These are phyloP conservation scores for Ennomos quercinarius DNA, from an alignment of 2,888 invertebrate genomes.

Conservation along the genomic window DNA sequence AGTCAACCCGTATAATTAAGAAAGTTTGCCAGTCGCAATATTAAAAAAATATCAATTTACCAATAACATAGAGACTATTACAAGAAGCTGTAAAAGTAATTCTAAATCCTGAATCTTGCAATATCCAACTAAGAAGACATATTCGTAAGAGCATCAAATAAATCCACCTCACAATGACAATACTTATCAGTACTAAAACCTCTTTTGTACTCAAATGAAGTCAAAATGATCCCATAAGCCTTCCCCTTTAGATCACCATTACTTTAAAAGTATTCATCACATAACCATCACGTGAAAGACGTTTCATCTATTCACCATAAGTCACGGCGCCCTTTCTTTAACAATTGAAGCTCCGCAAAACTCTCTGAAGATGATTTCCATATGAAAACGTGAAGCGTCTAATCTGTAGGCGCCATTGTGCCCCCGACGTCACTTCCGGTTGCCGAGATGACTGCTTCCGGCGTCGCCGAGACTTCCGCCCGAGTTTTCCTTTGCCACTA, in stretches of 20 bases:
- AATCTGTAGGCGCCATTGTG: slow-evolving; percentile 58
- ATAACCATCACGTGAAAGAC: slow-evolving; percentile 20
- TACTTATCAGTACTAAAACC: slow-evolving; percentile 13
- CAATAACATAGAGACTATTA: not conserved
- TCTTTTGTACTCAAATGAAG: slow-evolving; percentile 29
- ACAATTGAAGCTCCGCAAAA: slow-evolving; percentile 35
- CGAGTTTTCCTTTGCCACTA: slow-evolving; percentile 42
- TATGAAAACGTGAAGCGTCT: slow-evolving; percentile 41
- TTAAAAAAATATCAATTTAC: too few species aligned
- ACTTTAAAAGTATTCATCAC: slow-evolving; percentile 29
- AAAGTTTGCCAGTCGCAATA: too few species aligned
- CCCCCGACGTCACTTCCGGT: slow-evolving; percentile 61
- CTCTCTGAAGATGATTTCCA: slow-evolving; percentile 40
- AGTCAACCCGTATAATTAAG: too few species aligned
- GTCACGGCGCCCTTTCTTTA: slow-evolving; percentile 24
- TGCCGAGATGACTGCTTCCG: slow-evolving; percentile 55
- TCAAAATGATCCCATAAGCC: slow-evolving; percentile 18
- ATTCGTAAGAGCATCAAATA: slow-evolving; percentile 3
- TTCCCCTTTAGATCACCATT: slow-evolving; percentile 11
- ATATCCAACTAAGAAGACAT: not conserved
- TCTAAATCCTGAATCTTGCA: too few species aligned
- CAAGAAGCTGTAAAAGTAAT: too few species aligned
- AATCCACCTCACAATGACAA: slow-evolving; percentile 6
- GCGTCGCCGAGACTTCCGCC: slow-evolving; percentile 52
- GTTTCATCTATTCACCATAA: slow-evolving; percentile 24